phyloP scores from a whole-genome alignment of 2,113 vertebrate species.

The Gymnogyps californianus region DNA sequence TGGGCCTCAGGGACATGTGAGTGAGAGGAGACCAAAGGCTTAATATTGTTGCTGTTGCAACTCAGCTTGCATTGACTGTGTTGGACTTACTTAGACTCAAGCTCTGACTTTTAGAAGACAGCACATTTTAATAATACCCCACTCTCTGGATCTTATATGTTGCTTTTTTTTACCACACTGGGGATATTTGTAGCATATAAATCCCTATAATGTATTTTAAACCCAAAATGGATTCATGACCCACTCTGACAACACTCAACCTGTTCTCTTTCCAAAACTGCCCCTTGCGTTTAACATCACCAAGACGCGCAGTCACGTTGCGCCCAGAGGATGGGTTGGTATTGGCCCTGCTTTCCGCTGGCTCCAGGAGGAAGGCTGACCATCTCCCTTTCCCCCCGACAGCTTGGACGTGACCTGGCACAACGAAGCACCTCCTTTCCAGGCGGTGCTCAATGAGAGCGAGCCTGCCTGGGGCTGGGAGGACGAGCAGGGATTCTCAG shows the following conservation, averaged over 20 bases:
- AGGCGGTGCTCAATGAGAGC: slow-evolving; percentile 73
- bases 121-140: neutral
- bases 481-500: slow-evolving; percentile 91
- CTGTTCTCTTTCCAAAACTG: neutral
- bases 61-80: neutral
- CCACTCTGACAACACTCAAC: neutral
- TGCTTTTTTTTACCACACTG: neutral
- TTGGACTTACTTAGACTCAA: neutral
- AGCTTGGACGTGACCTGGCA: slow-evolving; percentile 81
- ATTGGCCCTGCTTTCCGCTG: neutral
- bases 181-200: neutral
- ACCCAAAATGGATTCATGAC: neutral
- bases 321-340: neutral
- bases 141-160: neutral
- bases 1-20: neutral
- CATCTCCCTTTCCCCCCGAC: slow-evolving; percentile 15
- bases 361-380: neutral
- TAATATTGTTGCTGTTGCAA: neutral
- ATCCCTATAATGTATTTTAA: neutral
- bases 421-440: slow-evolving; percentile 70
- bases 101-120: neutral
- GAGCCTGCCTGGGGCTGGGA: slow-evolving; percentile 82
- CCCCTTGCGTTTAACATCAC: neutral
- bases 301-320: fast-evolving
- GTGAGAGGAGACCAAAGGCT: neutral